Base-by-base conservation (phyloP, 2,888 invertebrate genomes). In the Himalopsyche tibetana region DNA sequence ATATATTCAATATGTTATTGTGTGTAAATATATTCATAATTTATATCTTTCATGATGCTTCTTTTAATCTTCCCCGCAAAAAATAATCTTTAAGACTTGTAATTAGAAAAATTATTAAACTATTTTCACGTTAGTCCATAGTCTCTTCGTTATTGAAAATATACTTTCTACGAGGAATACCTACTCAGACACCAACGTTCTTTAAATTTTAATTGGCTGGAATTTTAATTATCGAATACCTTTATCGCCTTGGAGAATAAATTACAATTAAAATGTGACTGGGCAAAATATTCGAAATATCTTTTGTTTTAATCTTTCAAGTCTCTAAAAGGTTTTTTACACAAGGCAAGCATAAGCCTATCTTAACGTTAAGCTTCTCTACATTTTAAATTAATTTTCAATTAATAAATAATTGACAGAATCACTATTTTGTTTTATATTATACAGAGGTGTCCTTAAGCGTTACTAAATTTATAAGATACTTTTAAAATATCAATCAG, bases 201-300 rank as follows among this genome's bases (percentile, higher is more conserved):
- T 28, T 63, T 82, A 63, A 82, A 82, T 82, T 55, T 85, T 82
- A 85, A 85, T 85, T 85, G 82, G 82, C 85, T 82, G 81, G 51
- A 63, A 85, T 85, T 85, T 85, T 85, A 85, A 85, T 85, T 85
- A 85, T 82, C 69, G 45, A 40, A 85, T 82, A 82, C 85, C 82
- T 85, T 69, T 80, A 38, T 63, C 63, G 63, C 63, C 19, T n/a
- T 63, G 63, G 63, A 63, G 19, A 63, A 63, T 63, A 63, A 63
- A 63, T 63, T 63, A 63, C 63, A 63, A 63, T 63, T 63, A 63
- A 63, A 63, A 63, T 63, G 63, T 63, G 63, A 63, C 63, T 63
- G 19, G 11, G 63, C 63, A 63, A 63, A 63, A 63, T 63, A 63
- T 19, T 63, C 63, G 4, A 63, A 63, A 63, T 63, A 63, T 63